phyloP scores from a whole-genome alignment of 2,797 vertebrate genomes.

The Pseudopleuronectes americanus region DNA sequence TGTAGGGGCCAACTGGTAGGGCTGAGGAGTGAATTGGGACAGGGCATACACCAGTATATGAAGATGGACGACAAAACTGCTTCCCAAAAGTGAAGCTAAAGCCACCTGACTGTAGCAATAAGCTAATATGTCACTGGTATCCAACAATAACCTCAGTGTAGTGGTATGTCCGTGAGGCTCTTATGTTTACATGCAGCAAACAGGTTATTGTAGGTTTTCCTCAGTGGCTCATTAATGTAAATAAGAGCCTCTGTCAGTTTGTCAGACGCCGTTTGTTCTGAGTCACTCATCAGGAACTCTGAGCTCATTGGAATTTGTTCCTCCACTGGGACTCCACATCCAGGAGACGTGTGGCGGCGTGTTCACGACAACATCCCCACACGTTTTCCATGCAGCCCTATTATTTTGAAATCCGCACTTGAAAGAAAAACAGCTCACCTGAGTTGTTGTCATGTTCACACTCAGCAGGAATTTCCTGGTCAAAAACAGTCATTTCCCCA shows the following conservation, averaged over 20 bases:
- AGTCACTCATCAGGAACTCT: conserved; percentile 44
- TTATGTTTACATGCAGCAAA: conserved; percentile 41
- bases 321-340: conserved; percentile 29
- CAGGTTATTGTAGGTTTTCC: conserved; percentile 33
- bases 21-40: too few species aligned
- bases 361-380: conserved; percentile 40
- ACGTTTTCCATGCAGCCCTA: conserved; percentile 25
- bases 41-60: too few species aligned
- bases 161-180: conserved; percentile 7
- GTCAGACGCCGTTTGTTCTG: conserved; percentile 39
- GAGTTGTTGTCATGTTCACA: conserved; percentile 21
- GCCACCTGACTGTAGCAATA: too few species aligned
- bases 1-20: too few species aligned
- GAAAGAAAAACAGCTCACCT: conserved; percentile 28
- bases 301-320: conserved; percentile 59
- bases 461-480: conserved; percentile 28
- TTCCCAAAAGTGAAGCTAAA: too few species aligned
- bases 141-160: background rate
- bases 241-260: conserved; percentile 29
- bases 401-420: conserved; percentile 47
- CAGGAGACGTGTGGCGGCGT: conserved; percentile 50
- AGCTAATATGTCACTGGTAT: too few species aligned
- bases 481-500: conserved; percentile 54
- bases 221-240: conserved; percentile 36
- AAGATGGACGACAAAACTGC: too few species aligned